Conservation (phyloP, 2,888 invertebrate genomes). For the Acleris literana region DNA sequence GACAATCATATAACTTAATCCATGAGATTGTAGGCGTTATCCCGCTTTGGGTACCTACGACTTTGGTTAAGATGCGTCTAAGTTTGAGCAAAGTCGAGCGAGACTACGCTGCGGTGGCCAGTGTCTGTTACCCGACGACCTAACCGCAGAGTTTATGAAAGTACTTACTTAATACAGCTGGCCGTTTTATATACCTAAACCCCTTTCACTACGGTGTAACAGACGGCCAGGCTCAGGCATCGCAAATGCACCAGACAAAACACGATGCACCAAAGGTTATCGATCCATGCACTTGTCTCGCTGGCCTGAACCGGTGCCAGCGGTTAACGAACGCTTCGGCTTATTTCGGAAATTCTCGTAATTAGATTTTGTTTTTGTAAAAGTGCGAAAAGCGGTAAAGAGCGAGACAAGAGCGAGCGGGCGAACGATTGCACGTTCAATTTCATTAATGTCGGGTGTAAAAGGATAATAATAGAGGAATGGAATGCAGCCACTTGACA, state of each 20-base stretch:
- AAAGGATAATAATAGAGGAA: too few species aligned
- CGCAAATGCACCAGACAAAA: slow-evolving; percentile 48
- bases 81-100: too few species aligned
- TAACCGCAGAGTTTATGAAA: too few species aligned
- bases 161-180: too few species aligned
- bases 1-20: too few species aligned
- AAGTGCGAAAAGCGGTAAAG: neutral
- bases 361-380: neutral
- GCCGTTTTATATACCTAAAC: neutral
- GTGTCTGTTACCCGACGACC: too few species aligned
- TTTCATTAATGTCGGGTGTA: too few species aligned
- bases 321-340: neutral
- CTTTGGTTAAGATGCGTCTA: too few species aligned
- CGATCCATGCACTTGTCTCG: slow-evolving; percentile 46
- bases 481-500: slow-evolving; percentile 8
- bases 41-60: too few species aligned
- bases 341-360: slow-evolving; percentile 2
- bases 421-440: too few species aligned
- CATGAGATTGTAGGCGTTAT: too few species aligned
- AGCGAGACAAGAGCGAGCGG: neutral
- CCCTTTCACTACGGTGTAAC: slow-evolving; percentile 24
- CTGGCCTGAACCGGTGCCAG: slow-evolving; percentile 39
- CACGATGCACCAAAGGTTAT: slow-evolving; percentile 45
- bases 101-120: too few species aligned
- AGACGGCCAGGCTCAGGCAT: slow-evolving; percentile 28